Conservation (phyloP, 2,113 vertebrate genomes). For the Petromus typicus region DNA sequence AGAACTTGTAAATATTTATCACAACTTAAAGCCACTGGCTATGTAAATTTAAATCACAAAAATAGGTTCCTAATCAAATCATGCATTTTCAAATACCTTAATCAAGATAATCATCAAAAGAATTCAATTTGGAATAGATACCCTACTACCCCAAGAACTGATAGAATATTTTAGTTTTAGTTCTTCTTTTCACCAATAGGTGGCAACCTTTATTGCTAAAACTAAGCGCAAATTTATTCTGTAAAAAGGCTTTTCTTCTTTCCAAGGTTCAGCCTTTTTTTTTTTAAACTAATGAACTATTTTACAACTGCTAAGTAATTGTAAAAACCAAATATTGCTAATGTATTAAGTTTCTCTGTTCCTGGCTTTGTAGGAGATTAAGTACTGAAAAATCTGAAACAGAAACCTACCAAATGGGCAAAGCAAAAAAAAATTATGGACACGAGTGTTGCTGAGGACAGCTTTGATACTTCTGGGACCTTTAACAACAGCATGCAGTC, state of each 20-base stretch:
- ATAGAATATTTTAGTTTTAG: constrained; percentile 12
- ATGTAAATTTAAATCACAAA: not conserved
- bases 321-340: constrained; percentile 25
- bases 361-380: constrained; percentile 9
- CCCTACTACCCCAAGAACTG: not conserved
- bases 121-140: not conserved
- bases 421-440: not conserved
- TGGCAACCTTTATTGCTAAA: constrained; percentile 70
- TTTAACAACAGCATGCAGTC: not conserved
- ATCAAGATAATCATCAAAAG: not conserved
- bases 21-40: not conserved
- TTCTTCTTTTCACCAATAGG: constrained; percentile 72
- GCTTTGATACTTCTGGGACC: not conserved
- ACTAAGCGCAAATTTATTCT: not conserved
- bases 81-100: constrained; percentile 3
- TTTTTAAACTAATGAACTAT: constrained; percentile 32
- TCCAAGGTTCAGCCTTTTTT: not conserved
- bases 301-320: constrained; percentile 41
- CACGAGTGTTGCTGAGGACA: not conserved
- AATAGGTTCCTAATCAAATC: not conserved
- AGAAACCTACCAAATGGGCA: not conserved
- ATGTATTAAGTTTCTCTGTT: constrained; percentile 11
- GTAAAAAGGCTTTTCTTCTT: not conserved
- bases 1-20: not conserved
- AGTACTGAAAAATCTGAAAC: not conserved